phyloP scores from a whole-genome alignment of 2,113 vertebrate genomes.

The Pogonocichla stellata region DNA sequence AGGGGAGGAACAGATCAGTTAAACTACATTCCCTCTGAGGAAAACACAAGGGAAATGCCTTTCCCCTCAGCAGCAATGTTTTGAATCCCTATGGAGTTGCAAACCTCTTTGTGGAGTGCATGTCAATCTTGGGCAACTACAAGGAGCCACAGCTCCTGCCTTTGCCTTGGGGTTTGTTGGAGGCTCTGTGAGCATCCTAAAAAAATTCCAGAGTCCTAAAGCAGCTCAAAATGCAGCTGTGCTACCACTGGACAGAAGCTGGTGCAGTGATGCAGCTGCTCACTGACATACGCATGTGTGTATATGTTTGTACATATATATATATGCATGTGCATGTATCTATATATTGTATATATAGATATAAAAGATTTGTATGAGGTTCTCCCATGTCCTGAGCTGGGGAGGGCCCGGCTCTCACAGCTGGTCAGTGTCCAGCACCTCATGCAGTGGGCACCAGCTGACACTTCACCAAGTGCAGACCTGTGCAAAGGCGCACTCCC shows the following conservation, averaged over 20 bases:
- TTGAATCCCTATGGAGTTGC: not conserved
- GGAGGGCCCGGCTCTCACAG: not conserved
- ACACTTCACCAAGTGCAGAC: not conserved
- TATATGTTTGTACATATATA: not conserved
- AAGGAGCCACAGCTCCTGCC: not conserved
- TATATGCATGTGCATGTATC: no score
- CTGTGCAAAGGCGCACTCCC: accelerated
- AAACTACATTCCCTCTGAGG: not conserved
- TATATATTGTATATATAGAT: accelerated
- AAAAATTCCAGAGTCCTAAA: not conserved
- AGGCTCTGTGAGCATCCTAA: not conserved
- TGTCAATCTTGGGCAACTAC: not conserved
- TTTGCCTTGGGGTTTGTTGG: not conserved
- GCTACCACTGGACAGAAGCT: not conserved
- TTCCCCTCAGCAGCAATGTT: not conserved
- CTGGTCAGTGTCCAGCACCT: not conserved
- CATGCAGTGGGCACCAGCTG: not conserved
- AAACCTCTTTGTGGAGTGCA: not conserved
- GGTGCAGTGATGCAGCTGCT: not conserved
- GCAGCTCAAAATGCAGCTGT: not conserved
- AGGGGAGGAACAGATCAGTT: not conserved
- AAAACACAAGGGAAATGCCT: not conserved
- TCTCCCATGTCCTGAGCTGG: not conserved
- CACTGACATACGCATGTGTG: accelerated
- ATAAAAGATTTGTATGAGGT: accelerated